Percentiles rank a stretch among this genome's conserved stretches.
These are phyloP conservation scores for Miniopterus natalensis DNA, from an alignment of 2,113 vertebrate genomes.

Conservation along the genomic window DNA sequence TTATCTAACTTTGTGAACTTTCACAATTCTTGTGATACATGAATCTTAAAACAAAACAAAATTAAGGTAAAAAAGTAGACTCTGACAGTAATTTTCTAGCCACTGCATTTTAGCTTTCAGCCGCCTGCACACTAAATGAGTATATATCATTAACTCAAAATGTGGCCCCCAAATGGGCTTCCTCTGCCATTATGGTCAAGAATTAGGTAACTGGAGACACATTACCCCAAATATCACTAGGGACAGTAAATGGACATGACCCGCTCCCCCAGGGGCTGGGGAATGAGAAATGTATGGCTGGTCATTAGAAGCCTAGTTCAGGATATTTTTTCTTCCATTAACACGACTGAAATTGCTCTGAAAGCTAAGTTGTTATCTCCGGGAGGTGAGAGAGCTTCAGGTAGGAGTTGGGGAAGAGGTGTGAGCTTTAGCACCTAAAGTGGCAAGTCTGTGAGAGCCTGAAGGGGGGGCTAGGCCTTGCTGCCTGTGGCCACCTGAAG, in stretches of 20 bases:
- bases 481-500: background rate
- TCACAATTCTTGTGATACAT: background rate
- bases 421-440: background rate
- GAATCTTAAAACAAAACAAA: slow-evolving; percentile 1
- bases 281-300: background rate
- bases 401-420: background rate
- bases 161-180: background rate
- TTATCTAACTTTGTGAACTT: slow-evolving; percentile 4
- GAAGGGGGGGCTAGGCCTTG: background rate
- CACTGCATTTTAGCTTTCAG: background rate
- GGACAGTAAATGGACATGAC: background rate
- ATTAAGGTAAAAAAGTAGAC: background rate
- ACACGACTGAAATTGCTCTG: background rate
- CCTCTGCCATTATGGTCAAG: background rate
- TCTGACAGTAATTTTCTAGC: background rate
- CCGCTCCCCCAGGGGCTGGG: background rate
- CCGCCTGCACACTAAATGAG: background rate
- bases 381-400: background rate
- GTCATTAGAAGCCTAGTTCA: background rate
- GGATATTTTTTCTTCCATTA: slow-evolving; percentile 9
- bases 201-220: background rate
- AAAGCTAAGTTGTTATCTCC: background rate
- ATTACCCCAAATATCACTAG: background rate
- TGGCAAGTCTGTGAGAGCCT: background rate
- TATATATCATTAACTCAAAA: background rate